A percentile compares a stretch with the other conserved stretches of the same genome.
Evolutionary conservation across 2,113 vertebrate genomes (phyloP).

Genomic region (Channa argus): DNA sequence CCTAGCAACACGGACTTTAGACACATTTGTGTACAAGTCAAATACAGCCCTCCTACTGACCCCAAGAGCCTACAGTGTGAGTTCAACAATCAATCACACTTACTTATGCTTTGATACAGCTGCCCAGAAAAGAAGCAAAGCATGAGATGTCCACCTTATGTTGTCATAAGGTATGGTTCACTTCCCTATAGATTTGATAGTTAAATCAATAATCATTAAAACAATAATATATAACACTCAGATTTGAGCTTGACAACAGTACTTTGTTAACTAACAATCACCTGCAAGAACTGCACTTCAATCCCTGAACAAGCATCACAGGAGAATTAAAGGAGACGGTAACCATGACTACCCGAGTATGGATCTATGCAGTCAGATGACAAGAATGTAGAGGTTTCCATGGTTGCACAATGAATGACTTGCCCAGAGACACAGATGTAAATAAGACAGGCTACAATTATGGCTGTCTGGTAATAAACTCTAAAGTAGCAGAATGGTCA

Average conservation of each 20-base stretch:
- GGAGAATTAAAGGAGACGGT: constrained; percentile 64
- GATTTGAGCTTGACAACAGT: background rate
- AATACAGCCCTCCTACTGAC: constrained; percentile 39
- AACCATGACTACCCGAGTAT: constrained; percentile 75
- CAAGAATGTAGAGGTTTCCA: constrained; percentile 67
- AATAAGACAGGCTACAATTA: constrained; percentile 33
- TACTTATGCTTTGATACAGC: constrained; percentile 57
- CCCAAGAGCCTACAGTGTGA: constrained; percentile 29
- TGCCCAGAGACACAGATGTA: constrained; percentile 37
- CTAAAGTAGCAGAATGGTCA: background rate
- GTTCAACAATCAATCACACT: constrained; percentile 42
- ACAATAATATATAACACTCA: background rate
- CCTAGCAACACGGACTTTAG: constrained; percentile 66
- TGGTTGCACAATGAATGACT: constrained; percentile 65
- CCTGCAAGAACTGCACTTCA: constrained; percentile 21
- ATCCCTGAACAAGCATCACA: constrained; percentile 43
- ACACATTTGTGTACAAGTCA: constrained; percentile 48
- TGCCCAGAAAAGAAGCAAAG: constrained; percentile 44
- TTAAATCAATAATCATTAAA: too few relatives aligned
- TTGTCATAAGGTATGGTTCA: background rate
- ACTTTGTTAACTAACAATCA: background rate
- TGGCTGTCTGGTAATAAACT: constrained; percentile 23
- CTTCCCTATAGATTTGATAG: background rate
- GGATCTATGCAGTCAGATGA: constrained; percentile 61
- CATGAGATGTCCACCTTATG: background rate